A percentile compares a stretch with the other conserved stretches of the same genome.
Conservation (phyloP, 2,113 vertebrate species). For the Phaethornis superciliosus region DNA sequence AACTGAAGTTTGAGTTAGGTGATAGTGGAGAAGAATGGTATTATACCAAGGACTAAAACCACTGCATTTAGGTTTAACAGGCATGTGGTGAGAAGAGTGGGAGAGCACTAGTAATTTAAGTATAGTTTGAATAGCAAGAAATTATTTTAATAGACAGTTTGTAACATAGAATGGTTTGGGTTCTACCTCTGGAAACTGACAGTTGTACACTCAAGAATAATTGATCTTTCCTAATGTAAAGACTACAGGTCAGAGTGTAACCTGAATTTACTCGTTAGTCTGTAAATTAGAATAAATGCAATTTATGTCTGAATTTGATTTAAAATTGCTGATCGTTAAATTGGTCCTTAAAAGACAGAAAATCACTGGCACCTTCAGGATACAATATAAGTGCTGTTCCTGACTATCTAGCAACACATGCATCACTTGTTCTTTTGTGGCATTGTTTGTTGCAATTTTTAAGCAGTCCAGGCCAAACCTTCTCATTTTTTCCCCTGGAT, state of each 20-base stretch:
- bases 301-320: not conserved
- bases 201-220: not conserved
- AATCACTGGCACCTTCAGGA: not conserved
- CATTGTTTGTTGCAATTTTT: not conserved
- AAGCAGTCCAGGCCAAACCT: not conserved
- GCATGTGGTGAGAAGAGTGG: not conserved
- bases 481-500: not conserved
- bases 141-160: not conserved
- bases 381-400: not conserved
- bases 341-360: not conserved
- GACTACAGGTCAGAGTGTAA: not conserved
- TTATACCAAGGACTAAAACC: not conserved
- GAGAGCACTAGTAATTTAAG: not conserved
- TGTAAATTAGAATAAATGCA: not conserved
- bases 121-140: not conserved
- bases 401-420: not conserved
- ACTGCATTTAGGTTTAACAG: not conserved
- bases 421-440: not conserved
- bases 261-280: not conserved
- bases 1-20: not conserved
- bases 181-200: not conserved
- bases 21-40: not conserved
- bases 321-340: not conserved
- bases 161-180: no score
- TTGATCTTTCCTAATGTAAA: not conserved